Conservation (phyloP, 2,797 vertebrate genomes). For the Enoplosus armatus region DNA sequence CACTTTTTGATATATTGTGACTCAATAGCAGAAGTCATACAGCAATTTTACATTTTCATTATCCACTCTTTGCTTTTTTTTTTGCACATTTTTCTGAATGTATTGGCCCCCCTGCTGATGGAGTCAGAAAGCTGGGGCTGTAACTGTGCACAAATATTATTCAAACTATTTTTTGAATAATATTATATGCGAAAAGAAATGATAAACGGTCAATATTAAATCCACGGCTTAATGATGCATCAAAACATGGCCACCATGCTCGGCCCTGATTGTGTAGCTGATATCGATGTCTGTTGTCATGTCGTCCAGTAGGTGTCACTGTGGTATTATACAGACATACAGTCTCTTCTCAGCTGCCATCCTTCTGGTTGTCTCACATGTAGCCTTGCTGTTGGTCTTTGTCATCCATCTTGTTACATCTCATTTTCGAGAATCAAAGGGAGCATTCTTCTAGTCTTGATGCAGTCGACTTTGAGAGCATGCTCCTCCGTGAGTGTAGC, state of each 20-base stretch:
- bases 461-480: constrained; percentile 30
- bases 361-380: constrained; percentile 59
- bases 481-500: constrained; percentile 24
- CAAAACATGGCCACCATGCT: neutral
- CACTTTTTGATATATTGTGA: neutral
- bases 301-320: constrained; percentile 81
- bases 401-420: constrained; percentile 77
- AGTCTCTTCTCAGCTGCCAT: constrained; percentile 59
- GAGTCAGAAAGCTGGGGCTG: neutral
- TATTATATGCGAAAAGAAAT: neutral
- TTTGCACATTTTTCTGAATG: neutral
- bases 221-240: neutral
- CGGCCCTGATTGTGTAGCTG: constrained; percentile 5
- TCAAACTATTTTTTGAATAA: constrained; percentile 16
- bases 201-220: neutral
- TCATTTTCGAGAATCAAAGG: constrained; percentile 48
- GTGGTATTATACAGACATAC: constrained; percentile 48
- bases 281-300: constrained; percentile 21
- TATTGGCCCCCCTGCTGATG: neutral
- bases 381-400: constrained; percentile 53
- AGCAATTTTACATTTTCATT: neutral
- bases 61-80: neutral
- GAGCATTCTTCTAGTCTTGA: constrained; percentile 34
- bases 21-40: constrained; percentile 7
- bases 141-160: neutral